These are phyloP conservation scores for Diadromus collaris DNA, from an alignment of 2,888 invertebrate genomes.

Conservation along the genomic window DNA sequence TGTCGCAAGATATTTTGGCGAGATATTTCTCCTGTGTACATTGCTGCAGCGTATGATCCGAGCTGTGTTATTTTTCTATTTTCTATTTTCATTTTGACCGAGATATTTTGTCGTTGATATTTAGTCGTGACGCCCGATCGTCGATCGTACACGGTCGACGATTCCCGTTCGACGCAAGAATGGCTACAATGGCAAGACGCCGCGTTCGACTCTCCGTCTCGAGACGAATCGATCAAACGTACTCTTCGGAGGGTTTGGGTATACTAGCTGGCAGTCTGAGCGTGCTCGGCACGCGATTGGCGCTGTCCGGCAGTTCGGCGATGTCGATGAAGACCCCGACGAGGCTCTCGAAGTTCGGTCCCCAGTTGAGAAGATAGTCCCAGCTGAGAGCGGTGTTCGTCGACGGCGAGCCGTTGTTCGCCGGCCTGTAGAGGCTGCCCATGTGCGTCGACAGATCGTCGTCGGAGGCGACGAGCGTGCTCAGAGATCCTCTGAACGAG, in stretches of 20 bases:
- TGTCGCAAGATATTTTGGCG: too few relatives aligned
- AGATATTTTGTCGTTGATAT: too few relatives aligned
- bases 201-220: slow-evolving; percentile 31
- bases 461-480: slow-evolving; percentile 96
- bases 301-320: slow-evolving; percentile 92
- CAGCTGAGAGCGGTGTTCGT: slow-evolving; percentile 89
- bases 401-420: slow-evolving; percentile 86
- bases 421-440: slow-evolving; percentile 90
- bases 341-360: slow-evolving; percentile 96
- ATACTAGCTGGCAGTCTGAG: slow-evolving; percentile 89
- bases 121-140: too few relatives aligned
- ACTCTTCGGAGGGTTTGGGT: slow-evolving; percentile 94
- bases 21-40: too few relatives aligned
- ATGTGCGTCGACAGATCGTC: slow-evolving; percentile 93
- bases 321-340: slow-evolving; percentile 98
- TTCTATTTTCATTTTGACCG: too few relatives aligned
- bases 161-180: slow-evolving; percentile 33
- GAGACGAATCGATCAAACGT: slow-evolving; percentile 83
- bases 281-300: slow-evolving; percentile 86
- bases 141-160: slow-evolving; percentile 19
- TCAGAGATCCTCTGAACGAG: slow-evolving; percentile 95
- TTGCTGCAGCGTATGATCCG: too few relatives aligned
- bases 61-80: too few relatives aligned
- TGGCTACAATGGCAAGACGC: slow-evolving; percentile 58
- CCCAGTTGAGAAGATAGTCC: slow-evolving; percentile 98